phyloP scores from a whole-genome alignment of 2,888 invertebrate genomes.

The Nephrotoma flavescens region DNA sequence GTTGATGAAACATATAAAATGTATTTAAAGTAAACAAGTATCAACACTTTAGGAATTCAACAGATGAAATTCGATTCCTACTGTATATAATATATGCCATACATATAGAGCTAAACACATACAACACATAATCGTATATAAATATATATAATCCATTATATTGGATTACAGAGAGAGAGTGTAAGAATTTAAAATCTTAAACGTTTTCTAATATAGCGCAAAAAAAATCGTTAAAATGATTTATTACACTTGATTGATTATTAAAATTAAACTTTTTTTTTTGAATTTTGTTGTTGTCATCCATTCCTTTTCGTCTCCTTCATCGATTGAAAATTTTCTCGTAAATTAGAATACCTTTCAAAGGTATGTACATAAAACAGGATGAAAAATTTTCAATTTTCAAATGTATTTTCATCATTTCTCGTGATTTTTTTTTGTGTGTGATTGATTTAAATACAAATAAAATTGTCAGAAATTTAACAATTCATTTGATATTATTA shows the following conservation, averaged over 20 bases:
- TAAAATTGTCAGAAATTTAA: background rate
- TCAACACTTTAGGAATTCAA: background rate
- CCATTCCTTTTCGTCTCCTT: background rate
- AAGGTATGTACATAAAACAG: background rate
- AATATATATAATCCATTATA: background rate
- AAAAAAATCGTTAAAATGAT: background rate
- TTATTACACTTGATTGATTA: background rate
- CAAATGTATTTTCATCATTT: background rate
- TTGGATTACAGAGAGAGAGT: background rate
- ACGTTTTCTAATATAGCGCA: background rate
- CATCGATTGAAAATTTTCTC: background rate
- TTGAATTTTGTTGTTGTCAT: background rate
- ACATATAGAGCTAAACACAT: background rate
- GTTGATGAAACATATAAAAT: background rate
- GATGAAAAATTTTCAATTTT: background rate
- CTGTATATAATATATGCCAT: background rate
- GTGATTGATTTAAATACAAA: background rate
- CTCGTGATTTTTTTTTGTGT: background rate
- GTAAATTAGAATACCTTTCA: background rate
- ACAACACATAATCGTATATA: background rate
- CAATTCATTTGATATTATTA: background rate
- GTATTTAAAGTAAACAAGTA: background rate
- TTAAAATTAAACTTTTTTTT: background rate
- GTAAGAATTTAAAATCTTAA: background rate
- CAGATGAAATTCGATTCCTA: background rate